phyloP scores from a whole-genome alignment of 2,113 vertebrate genomes.

The Cheilinus undulatus region DNA sequence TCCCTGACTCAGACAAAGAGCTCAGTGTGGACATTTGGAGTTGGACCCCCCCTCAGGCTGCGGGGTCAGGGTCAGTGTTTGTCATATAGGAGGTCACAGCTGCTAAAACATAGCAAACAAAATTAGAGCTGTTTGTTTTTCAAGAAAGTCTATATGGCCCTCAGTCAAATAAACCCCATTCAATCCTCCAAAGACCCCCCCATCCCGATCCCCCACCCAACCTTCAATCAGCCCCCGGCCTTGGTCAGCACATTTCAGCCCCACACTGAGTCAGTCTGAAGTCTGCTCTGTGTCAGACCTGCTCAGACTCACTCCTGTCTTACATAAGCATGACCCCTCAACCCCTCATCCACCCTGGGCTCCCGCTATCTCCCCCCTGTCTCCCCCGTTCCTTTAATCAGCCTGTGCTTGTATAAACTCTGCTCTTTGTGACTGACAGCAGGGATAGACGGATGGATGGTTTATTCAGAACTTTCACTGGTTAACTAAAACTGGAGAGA shows the following conservation, averaged over 20 bases:
- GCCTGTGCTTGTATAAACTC: conserved; percentile 55
- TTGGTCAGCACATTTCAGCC: conserved; percentile 73
- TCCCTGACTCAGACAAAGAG: background rate
- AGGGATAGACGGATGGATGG: conserved; percentile 13
- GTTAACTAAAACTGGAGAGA: too few relatives aligned
- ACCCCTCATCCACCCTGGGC: too few relatives aligned
- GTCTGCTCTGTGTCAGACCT: conserved; percentile 67
- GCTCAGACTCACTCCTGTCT: conserved; percentile 60
- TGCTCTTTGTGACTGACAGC: conserved; percentile 45
- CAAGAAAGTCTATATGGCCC: conserved; percentile 68
- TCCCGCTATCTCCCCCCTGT: background rate
- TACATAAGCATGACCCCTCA: conserved; percentile 59
- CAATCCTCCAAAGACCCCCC: conserved; percentile 9
- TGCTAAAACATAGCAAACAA: conserved; percentile 77
- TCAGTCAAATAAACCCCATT: conserved; percentile 70
- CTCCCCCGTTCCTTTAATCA: conserved; percentile 61
- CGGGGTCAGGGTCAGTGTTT: conserved; percentile 47
- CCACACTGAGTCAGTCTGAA: conserved; percentile 64
- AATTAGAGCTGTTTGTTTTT: conserved; percentile 75
- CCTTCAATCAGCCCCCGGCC: conserved; percentile 49
- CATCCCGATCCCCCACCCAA: conserved; percentile 10
- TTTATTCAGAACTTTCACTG: background rate
- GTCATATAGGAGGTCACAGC: conserved; percentile 73
- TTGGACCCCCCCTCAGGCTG: conserved; percentile 43
- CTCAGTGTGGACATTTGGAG: conserved; percentile 46